Base-by-base conservation (phyloP, 2,888 invertebrate species). In the Invenusta paracnida region DNA sequence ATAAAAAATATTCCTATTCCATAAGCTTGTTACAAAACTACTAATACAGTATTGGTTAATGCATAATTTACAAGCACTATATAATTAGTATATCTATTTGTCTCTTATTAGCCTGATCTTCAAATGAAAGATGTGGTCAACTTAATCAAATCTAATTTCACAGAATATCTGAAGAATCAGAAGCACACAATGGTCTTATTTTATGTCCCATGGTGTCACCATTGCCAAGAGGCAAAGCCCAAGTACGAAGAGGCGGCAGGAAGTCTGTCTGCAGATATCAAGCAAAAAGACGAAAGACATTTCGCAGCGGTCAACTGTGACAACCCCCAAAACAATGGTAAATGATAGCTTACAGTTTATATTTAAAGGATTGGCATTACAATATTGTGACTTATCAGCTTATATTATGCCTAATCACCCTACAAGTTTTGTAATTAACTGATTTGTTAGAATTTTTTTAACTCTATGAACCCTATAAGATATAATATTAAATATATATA, bases 141-240 rank as follows among this genome's bases (percentile, higher is more conserved):
- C 28, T n/a, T 85, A 66, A 85, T 48, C 27, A 25, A 2, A 23
- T 27, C 84, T 23, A 85, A 86, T 23, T 85, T 85, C 30, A 86
- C 23, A 17, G 13, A n/a, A 25, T 31, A 27, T 27, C n/a, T 84
- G 5, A 2, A 11, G 17, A 23, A 31, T 28, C 31, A 17, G 2
- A 29, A 85, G 23, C 85, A 86, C n/a, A 79, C 84, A 11, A 27
- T 86, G 25, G 67, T 86, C 1, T 86, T 86, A 30, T 86, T 86
- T 30, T 86, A 86, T 29, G 84, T 84, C 29, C 86, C 86, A 0
- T 86, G 86, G 86, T 86, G 86, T 73, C 86, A 84, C 29, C 86
- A 86, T 79, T 86, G 86, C 79, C 66, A 48, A 28, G 84, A 86
- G 29, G 30, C 86, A 1, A 86, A 86, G 67, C 86, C 86, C 25